Evolutionary conservation across 92 coral and sea anemone genomes (phyloP).

Genomic region (Isaurus tuberculatus): DNA sequence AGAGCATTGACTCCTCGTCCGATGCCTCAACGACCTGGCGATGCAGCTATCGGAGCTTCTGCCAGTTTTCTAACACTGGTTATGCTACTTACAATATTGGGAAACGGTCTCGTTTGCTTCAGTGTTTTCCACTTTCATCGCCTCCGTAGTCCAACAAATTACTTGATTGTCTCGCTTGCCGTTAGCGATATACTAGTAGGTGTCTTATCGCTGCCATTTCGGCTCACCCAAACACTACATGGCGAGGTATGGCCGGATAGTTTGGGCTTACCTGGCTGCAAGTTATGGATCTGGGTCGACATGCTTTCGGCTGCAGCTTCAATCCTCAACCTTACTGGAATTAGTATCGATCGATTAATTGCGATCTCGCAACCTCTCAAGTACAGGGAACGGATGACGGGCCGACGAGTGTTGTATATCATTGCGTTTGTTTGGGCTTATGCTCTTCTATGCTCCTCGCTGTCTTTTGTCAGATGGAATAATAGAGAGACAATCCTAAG

Average conservation of each 20-base stretch:
- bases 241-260: constrained; percentile 69
- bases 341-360: constrained; percentile 88
- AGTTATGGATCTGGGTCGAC: constrained; percentile 95
- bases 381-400: constrained; percentile 90
- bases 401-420: constrained; percentile 67
- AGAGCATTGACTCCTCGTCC: background rate
- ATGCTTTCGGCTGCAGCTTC: constrained; percentile 93
- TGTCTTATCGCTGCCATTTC: constrained; percentile 82
- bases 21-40: constrained; percentile 11
- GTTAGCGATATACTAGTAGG: constrained; percentile 92
- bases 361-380: constrained; percentile 89
- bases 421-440: constrained; percentile 84
- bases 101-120: constrained; percentile 89
- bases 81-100: constrained; percentile 87
- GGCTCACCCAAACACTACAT: constrained; percentile 82
- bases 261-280: constrained; percentile 80
- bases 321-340: constrained; percentile 86
- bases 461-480: constrained; percentile 89
- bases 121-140: constrained; percentile 84
- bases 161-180: constrained; percentile 91
- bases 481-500: constrained; percentile 59
- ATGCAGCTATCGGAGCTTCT: constrained; percentile 64
- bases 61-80: constrained; percentile 84
- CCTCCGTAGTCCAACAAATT: constrained; percentile 91
- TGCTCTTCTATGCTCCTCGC: constrained; percentile 74